phyloP scores from a whole-genome alignment of 1,140 invertebrate species.

The Trachymyrmex septentrionalis region DNA sequence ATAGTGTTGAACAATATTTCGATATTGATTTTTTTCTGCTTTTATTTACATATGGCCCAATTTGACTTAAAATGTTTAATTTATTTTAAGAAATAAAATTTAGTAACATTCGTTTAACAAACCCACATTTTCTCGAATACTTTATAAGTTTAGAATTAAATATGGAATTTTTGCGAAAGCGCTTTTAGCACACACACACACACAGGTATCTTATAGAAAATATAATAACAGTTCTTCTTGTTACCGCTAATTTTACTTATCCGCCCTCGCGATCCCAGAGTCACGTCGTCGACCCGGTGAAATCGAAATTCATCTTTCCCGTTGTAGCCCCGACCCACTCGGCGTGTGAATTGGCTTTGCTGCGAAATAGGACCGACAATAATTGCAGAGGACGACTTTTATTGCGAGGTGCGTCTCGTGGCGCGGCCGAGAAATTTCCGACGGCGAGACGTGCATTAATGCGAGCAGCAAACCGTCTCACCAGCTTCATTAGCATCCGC shows the following conservation, averaged over 20 bases:
- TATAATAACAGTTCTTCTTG: constrained; percentile 44
- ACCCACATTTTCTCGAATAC: neutral
- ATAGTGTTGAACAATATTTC: neutral
- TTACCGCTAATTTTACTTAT: constrained; percentile 23
- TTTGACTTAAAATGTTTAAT: neutral
- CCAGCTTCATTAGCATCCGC: constrained; percentile 62
- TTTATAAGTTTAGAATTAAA: neutral
- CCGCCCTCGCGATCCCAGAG: constrained; percentile 11
- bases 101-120: neutral
- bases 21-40: constrained; percentile 9
- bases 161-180: constrained; percentile 21
- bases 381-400: constrained; percentile 59
- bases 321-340: neutral
- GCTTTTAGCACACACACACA: neutral
- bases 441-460: constrained; percentile 51
- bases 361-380: neutral
- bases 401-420: constrained; percentile 35
- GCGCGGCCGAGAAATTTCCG: neutral
- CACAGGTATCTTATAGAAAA: neutral
- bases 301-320: constrained; percentile 45
- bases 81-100: neutral
- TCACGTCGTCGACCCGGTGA: constrained; percentile 50
- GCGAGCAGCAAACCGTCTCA: constrained; percentile 70
- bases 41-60: neutral
- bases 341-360: constrained; percentile 37